phyloP scores from a whole-genome alignment of 37 sponge, comb jelly and placozoan genomes.

The Agelas oroides region DNA sequence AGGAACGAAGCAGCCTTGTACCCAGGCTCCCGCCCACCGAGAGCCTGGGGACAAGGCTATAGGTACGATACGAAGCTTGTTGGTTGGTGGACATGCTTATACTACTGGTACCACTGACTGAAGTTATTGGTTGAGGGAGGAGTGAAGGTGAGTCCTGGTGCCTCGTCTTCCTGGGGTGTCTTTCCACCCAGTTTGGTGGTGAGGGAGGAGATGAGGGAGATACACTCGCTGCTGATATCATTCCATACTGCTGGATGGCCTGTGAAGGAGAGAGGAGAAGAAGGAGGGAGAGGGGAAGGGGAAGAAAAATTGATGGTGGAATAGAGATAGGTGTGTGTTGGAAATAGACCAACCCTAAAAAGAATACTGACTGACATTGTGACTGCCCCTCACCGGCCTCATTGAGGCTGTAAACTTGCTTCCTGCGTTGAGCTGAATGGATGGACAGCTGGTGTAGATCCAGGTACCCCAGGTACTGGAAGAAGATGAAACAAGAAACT shows the following conservation, averaged over 20 bases:
- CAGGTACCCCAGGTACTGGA: slow-evolving; percentile 60
- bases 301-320: neutral
- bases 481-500: neutral
- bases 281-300: neutral
- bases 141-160: too few relatives aligned
- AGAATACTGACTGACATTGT: too few relatives aligned
- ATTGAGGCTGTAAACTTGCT: slow-evolving; percentile 68
- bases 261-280: neutral
- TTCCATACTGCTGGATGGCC: slow-evolving; percentile 63
- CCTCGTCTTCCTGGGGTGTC: neutral
- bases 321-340: too few relatives aligned
- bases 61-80: neutral
- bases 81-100: too few relatives aligned
- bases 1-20: neutral
- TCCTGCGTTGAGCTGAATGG: slow-evolving; percentile 50
- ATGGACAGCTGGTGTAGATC: slow-evolving; percentile 68
- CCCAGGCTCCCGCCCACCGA: too few relatives aligned
- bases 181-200: slow-evolving; percentile 28
- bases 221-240: slow-evolving; percentile 31
- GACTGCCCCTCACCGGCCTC: slow-evolving; percentile 17
- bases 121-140: too few relatives aligned
- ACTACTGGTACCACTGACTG: too few relatives aligned
- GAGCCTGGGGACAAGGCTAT: neutral
- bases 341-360: too few relatives aligned
- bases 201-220: slow-evolving; percentile 31